A percentile compares a stretch with the other conserved stretches of the same genome.
These are phyloP conservation scores for Aphelocoma californica DNA, from an alignment of 2,797 vertebrate genomes.

Conservation along the genomic window DNA sequence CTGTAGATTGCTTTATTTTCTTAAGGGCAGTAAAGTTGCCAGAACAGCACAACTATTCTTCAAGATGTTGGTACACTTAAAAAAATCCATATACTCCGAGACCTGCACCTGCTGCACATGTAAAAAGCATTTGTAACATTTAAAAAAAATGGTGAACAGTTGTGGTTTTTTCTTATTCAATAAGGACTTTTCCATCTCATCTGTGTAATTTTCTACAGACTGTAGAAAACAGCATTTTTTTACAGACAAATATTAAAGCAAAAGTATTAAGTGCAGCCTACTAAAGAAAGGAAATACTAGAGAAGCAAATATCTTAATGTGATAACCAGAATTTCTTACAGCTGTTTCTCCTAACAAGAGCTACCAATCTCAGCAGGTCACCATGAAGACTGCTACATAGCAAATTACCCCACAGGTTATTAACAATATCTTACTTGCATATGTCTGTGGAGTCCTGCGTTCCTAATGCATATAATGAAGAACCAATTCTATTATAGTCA, in stretches of 20 bases:
- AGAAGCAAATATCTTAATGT: background rate
- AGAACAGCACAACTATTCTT: background rate
- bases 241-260: background rate
- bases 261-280: background rate
- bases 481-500: slow-evolving; percentile 98
- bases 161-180: background rate
- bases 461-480: slow-evolving; percentile 91
- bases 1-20: background rate
- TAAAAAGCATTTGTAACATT: background rate
- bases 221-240: background rate
- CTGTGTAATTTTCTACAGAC: background rate
- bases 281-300: background rate
- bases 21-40: background rate
- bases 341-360: background rate
- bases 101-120: background rate
- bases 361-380: background rate
- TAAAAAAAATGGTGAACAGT: background rate
- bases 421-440: slow-evolving; percentile 86
- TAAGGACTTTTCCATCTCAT: background rate
- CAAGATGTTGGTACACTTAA: background rate
- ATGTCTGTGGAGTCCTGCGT: slow-evolving; percentile 96
- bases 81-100: background rate
- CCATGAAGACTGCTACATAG: background rate
- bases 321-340: background rate
- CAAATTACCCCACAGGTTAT: background rate